A percentile compares a stretch with the other conserved stretches of the same genome.
Conservation (phyloP, 2,113 vertebrate genomes). For the Rhinogobius similis region DNA sequence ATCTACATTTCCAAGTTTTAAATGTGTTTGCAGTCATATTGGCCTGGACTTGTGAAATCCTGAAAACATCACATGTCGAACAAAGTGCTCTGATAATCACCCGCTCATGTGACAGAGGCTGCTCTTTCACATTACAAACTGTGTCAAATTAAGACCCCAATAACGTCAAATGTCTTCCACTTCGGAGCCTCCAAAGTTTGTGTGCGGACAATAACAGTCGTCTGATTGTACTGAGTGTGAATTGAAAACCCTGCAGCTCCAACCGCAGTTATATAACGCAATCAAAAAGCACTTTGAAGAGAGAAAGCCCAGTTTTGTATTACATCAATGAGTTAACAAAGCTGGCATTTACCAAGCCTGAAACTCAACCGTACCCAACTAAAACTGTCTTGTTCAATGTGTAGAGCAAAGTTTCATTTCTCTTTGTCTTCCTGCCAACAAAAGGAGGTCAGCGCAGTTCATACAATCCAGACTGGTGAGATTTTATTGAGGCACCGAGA, state of each 20-base stretch:
- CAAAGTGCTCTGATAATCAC: constrained; percentile 27
- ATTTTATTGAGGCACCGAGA: background rate
- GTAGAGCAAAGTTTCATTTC: background rate
- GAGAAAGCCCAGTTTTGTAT: background rate
- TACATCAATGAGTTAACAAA: constrained; percentile 1
- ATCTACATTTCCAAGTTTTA: no score
- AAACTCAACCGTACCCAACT: background rate
- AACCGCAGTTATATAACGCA: background rate
- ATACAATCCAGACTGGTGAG: background rate
- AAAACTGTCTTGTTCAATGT: background rate
- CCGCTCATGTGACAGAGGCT: constrained; percentile 19
- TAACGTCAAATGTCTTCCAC: background rate
- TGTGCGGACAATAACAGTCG: no score
- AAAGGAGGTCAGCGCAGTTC: background rate
- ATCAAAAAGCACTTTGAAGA: constrained; percentile 7
- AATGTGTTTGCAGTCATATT: no score
- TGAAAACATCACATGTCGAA: constrained; percentile 18
- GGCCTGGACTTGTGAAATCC: constrained; percentile 20
- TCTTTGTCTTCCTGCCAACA: background rate
- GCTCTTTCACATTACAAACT: constrained; percentile 6
- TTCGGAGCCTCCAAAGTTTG: background rate
- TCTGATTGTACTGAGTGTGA: background rate
- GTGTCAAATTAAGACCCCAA: background rate
- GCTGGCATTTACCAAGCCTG: background rate
- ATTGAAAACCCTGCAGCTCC: constrained; percentile 5